Evolutionary conservation across 2,888 invertebrate species (phyloP), one percentile per base, ranked within the genome.

Genomic region (Sclerodermus sp.): DNA sequence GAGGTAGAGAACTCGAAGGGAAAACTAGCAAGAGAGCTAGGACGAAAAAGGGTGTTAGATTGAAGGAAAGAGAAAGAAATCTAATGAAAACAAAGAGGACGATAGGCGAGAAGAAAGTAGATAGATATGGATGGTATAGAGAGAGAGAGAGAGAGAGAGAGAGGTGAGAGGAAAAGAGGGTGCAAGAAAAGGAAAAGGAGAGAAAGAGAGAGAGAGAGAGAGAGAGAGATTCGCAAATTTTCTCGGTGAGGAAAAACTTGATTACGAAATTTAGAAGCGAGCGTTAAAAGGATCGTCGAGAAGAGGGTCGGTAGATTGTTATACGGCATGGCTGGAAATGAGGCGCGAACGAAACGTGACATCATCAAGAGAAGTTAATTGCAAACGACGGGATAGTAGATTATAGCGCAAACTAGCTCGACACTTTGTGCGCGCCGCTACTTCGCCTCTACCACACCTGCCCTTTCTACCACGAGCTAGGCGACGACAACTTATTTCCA

Each of bases 321-420:
- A 64, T 65, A 63, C 68, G 68, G 60, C 61, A 55, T 53, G 64
- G 57, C 53, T 72, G 67, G 67, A 74, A 73, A 74, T 70, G 71
- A 73, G 71, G 69, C 68, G 67, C 67, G 68, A 71, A 70, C 67
- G 72, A 69, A 69, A 71, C 71, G 70, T 70, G 70, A 73, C 71
- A 69, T 69, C 69, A 66, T 67, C 69, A 65, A 70, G 70, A 70
- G 67, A 66, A 71, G 71, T 74, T 74, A 74, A 71, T 74, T 73
- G 69, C 71, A 66, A 73, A 70, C 68, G 67, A 67, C 67, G 62
- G 62, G 66, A 70, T 68, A 71, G 66, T 67, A 62, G 62, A 74
- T 71, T 71, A 69, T 69, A 67, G 67, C 62, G 64, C 62, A 73
- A 71, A 74, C 69, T 70, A 68, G 64, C 67, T 71, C 61, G 60